Percentiles rank a stretch among this genome's conserved stretches.
These are phyloP conservation scores for Neofelis nebulosa DNA, from an alignment of 2,113 vertebrate genomes.

Conservation along the genomic window DNA sequence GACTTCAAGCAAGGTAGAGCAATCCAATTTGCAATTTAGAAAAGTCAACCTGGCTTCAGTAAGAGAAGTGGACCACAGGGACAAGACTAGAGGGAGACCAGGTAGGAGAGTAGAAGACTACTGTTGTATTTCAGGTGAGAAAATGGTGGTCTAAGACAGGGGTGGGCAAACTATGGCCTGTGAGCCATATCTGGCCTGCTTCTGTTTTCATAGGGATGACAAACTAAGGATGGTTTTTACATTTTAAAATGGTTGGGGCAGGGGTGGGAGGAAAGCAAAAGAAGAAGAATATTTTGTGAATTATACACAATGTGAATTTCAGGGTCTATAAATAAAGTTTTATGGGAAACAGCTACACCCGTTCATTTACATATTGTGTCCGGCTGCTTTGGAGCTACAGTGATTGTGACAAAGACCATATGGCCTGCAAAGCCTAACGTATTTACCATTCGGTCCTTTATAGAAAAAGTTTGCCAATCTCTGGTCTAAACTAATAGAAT, in stretches of 20 bases:
- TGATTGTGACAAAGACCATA: background rate
- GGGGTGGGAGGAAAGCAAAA: background rate
- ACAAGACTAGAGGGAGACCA: background rate
- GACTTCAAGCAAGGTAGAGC: background rate
- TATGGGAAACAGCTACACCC: background rate
- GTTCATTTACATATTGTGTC: background rate
- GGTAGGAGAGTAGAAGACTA: background rate
- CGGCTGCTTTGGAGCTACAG: background rate
- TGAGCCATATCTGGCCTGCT: background rate
- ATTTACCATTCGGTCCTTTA: background rate
- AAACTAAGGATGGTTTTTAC: background rate
- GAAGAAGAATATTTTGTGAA: background rate
- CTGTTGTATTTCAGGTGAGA: background rate
- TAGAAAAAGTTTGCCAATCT: background rate
- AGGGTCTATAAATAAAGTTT: slow-evolving; percentile 4
- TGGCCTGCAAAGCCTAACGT: background rate
- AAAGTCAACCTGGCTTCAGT: background rate
- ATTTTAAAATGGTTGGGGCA: background rate
- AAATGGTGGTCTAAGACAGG: background rate
- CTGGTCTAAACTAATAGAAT: background rate
- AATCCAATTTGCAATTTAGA: background rate
- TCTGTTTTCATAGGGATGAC: background rate
- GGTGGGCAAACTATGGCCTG: background rate
- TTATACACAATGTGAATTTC: background rate
- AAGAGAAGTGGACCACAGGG: background rate